phyloP scores from a whole-genome alignment of 2,113 vertebrate species.

The Hippocampus mohnikei region DNA sequence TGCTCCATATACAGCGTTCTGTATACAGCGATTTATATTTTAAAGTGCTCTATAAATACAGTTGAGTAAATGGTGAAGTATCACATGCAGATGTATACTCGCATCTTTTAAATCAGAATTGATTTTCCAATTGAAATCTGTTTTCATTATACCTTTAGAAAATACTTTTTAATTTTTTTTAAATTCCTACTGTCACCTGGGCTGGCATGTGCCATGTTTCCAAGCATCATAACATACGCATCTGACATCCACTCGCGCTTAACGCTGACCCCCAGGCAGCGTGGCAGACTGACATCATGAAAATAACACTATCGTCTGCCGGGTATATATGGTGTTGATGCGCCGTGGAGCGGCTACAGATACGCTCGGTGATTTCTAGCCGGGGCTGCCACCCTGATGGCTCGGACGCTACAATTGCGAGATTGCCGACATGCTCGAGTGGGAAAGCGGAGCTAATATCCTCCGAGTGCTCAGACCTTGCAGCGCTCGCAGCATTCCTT shows the following conservation, averaged over 20 bases:
- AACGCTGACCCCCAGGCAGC: constrained; percentile 33
- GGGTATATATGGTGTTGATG: constrained; percentile 37
- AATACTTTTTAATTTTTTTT: too few species aligned
- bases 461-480: constrained; percentile 51
- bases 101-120: too few species aligned
- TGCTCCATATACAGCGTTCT: too few species aligned
- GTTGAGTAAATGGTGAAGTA: not conserved
- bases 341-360: constrained; percentile 33
- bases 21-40: too few species aligned
- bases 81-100: not conserved
- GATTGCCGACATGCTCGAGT: constrained; percentile 59
- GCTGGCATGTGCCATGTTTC: not conserved
- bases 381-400: constrained; percentile 45
- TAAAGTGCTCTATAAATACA: too few species aligned
- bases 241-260: not conserved
- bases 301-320: constrained; percentile 31
- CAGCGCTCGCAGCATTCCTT: constrained; percentile 13
- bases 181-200: not conserved
- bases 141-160: too few species aligned
- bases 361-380: constrained; percentile 56
- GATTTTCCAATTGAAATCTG: too few species aligned
- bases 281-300: constrained; percentile 38
- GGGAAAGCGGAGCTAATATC: constrained; percentile 58
- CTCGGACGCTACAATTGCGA: constrained; percentile 55
- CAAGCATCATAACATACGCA: constrained; percentile 20